Conservation (phyloP, 1,140 invertebrate genomes). For the Antheraea mylitta region DNA sequence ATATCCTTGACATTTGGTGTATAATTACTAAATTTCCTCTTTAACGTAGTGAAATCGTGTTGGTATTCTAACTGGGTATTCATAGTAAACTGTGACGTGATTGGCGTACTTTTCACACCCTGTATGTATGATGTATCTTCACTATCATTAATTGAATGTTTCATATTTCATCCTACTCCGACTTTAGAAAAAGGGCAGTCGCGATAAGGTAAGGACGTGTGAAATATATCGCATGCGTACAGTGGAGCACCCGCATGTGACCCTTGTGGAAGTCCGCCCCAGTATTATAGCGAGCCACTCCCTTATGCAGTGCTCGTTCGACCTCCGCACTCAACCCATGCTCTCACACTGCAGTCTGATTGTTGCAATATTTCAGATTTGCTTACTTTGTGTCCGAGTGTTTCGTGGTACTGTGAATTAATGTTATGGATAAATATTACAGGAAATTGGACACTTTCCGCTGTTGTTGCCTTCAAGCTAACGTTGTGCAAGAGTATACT, state of each 20-base stretch:
- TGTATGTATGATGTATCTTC: constrained; percentile 39
- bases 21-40: not conserved
- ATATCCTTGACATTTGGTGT: too few relatives aligned
- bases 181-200: constrained; percentile 89
- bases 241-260: not conserved
- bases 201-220: constrained; percentile 86
- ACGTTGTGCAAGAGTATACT: not conserved
- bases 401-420: not conserved
- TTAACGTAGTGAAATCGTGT: too few relatives aligned
- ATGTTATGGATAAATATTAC: not conserved
- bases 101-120: constrained; percentile 23
- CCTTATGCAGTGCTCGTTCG: constrained; percentile 13
- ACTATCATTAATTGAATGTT: constrained; percentile 75
- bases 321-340: constrained; percentile 15
- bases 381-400: constrained; percentile 31
- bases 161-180: constrained; percentile 74
- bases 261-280: constrained; percentile 49
- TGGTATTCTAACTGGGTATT: not conserved
- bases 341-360: constrained; percentile 13
- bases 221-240: constrained; percentile 60
- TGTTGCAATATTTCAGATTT: constrained; percentile 31
- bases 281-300: constrained; percentile 13
- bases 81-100: not conserved
- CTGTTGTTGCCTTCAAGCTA: not conserved
- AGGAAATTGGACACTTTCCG: not conserved